These are phyloP conservation scores for Malacoctenus gilli DNA, from an alignment of 2,797 vertebrate species.

Conservation along the genomic window DNA sequence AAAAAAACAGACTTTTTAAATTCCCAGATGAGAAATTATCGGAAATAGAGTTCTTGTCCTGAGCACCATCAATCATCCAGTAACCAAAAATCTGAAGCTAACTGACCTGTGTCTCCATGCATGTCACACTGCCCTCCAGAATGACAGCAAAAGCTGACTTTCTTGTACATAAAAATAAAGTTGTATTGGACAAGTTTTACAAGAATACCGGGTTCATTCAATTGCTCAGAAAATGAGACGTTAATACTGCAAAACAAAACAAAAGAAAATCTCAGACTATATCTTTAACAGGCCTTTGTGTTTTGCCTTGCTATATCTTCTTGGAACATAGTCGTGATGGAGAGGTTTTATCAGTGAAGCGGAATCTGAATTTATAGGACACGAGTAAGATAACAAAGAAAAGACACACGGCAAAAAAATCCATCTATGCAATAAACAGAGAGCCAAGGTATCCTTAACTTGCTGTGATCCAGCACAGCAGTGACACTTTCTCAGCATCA, in stretches of 20 bases:
- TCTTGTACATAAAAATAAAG: too few relatives aligned
- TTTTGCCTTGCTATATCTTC: not conserved
- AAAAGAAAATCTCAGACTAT: too few relatives aligned
- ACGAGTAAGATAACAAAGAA: not conserved
- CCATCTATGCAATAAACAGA: constrained; percentile 2
- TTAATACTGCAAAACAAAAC: not conserved
- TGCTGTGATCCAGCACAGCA: constrained; percentile 7
- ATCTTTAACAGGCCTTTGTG: too few relatives aligned
- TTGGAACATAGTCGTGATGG: not conserved
- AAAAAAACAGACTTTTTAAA: too few relatives aligned
- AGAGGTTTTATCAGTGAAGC: not conserved
- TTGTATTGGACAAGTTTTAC: too few relatives aligned
- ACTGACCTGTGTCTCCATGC: constrained; percentile 22
- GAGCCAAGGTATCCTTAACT: not conserved
- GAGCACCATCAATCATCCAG: constrained; percentile 9
- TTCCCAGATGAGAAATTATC: not conserved
- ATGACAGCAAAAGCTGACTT: not conserved
- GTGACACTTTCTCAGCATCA: constrained; percentile 19
- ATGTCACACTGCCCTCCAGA: constrained; percentile 2
- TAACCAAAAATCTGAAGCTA: constrained; percentile 4
- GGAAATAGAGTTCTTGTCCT: not conserved
- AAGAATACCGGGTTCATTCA: too few relatives aligned
- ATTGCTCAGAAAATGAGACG: not conserved
- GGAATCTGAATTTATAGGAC: not conserved
- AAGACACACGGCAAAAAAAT: not conserved